Evolutionary conservation across 2,888 invertebrate genomes (phyloP).

Genomic region (Oxyscelio sp.): DNA sequence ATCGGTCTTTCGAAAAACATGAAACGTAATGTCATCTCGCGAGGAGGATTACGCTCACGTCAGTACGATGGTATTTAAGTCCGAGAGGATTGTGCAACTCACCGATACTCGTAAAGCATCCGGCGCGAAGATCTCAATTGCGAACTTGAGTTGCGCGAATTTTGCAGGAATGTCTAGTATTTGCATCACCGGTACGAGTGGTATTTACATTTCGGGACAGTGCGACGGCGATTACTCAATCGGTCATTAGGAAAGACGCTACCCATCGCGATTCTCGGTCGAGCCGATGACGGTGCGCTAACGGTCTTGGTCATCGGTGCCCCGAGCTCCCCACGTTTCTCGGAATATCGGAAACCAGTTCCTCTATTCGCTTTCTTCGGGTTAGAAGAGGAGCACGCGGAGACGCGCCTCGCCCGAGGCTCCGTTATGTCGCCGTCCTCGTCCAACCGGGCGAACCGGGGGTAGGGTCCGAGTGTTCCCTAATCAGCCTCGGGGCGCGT

Average conservation of each 20-base stretch:
- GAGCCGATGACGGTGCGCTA: conserved; percentile 39
- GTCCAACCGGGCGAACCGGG: background rate
- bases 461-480: conserved; percentile 49
- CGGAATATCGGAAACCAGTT: conserved; percentile 80
- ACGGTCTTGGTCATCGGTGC: conserved; percentile 57
- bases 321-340: conserved; percentile 60
- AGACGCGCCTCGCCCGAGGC: conserved; percentile 72
- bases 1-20: background rate
- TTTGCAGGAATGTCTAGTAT: conserved; percentile 16
- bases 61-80: conserved; percentile 25
- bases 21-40: background rate
- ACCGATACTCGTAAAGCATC: conserved; percentile 1
- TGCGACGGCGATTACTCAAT: conserved; percentile 53
- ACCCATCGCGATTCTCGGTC: conserved; percentile 36
- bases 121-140: conserved; percentile 30
- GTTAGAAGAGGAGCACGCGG: conserved; percentile 62
- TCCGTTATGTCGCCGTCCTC: conserved; percentile 39
- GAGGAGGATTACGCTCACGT: conserved; percentile 3
- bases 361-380: conserved; percentile 79
- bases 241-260: conserved; percentile 54
- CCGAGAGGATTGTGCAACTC: background rate
- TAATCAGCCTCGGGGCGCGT: conserved; percentile 50
- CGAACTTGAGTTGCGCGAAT: conserved; percentile 21
- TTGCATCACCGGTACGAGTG: conserved; percentile 1
- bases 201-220: conserved; percentile 53